Evolutionary conservation across 2,113 vertebrate genomes (phyloP), one percentile per base, ranked within the genome.

Genomic region (Nothoprocta perdicaria): DNA sequence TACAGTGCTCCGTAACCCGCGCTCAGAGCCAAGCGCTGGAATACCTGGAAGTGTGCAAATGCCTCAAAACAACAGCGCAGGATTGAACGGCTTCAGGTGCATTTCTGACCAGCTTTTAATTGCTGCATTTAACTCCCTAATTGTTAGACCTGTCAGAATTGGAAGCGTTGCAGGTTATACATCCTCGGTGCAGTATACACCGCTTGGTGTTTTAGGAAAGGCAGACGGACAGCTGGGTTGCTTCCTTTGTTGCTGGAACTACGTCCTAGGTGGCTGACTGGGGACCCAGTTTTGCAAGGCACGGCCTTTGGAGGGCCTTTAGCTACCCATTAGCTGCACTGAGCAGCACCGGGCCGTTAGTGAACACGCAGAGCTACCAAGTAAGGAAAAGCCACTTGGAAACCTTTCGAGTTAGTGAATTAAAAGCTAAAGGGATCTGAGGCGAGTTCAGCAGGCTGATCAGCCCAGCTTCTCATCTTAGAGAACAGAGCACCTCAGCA

Each of bases 1-100:
- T 97, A 95, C 91, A 96, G 92, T 72, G 17, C 68, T 95, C 93
- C 95, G 92, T 97, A 97, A 97, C 98, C 95, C 84, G 79, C 81
- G 95, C 95, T 96, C 19, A 40, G 95, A 81, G 63, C 93, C 88
- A 90, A 79, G 80, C 84, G 94, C 80, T 91, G 94, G 90, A 96
- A 88, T 95, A 96, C 88, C 91, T 94, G 92, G 93, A 95, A 90
- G 92, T 96, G 90, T 88, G 88, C 76, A 91, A 94, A 69, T 93
- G 94, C 89, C 92, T 95, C 35, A 90, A 95, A 97, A 92, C 67
- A 95, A 95, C 89, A 90, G 80, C 3, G 5, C 41, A 27, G 85
- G 92, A 90, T 89, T 84, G 77, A 90, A 94, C 84, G 82, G 91
- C 95, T 92, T 92, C 91, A 93, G 93, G 92, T 94, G 63, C 78